Evolutionary conservation across 2,888 invertebrate species (phyloP).

Genomic region (Agelastica alni): DNA sequence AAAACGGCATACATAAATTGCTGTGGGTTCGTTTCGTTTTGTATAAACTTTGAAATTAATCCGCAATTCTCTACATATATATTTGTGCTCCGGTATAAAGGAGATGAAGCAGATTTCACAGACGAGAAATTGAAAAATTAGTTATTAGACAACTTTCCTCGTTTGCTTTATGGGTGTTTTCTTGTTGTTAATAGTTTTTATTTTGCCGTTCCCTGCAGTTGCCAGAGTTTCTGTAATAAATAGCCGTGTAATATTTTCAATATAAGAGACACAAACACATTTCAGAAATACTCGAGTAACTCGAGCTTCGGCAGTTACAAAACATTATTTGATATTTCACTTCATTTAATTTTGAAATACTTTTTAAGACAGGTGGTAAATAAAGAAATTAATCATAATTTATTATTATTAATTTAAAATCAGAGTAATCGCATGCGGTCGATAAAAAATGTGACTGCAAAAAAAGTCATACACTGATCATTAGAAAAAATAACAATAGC

Average conservation of each 20-base stretch:
- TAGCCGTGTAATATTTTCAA: conserved; percentile 39
- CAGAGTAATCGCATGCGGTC: too few relatives aligned
- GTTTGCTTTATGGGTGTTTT: conserved; percentile 48
- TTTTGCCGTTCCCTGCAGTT: conserved; percentile 42
- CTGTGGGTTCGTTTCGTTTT: too few relatives aligned
- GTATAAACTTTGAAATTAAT: background rate
- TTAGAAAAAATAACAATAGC: too few relatives aligned
- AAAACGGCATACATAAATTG: too few relatives aligned
- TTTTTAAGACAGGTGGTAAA: too few relatives aligned
- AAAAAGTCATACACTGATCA: too few relatives aligned
- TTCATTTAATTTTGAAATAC: background rate
- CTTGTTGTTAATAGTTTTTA: conserved; percentile 47
- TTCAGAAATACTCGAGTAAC: conserved; percentile 30
- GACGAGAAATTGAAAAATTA: conserved; percentile 46
- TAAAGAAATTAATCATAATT: too few relatives aligned
- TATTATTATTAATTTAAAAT: too few relatives aligned
- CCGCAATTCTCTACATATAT: background rate
- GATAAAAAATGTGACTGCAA: too few relatives aligned
- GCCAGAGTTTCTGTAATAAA: conserved; percentile 37
- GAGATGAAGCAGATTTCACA: background rate
- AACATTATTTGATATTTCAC: background rate
- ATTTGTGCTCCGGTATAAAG: background rate
- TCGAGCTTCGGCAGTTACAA: background rate
- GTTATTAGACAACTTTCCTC: conserved; percentile 50
- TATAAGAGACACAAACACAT: conserved; percentile 36